Evolutionary conservation across 2,888 invertebrate species (phyloP), one percentile per base, ranked within the genome.

Genomic region (Caenorhabditis doughertyi): DNA sequence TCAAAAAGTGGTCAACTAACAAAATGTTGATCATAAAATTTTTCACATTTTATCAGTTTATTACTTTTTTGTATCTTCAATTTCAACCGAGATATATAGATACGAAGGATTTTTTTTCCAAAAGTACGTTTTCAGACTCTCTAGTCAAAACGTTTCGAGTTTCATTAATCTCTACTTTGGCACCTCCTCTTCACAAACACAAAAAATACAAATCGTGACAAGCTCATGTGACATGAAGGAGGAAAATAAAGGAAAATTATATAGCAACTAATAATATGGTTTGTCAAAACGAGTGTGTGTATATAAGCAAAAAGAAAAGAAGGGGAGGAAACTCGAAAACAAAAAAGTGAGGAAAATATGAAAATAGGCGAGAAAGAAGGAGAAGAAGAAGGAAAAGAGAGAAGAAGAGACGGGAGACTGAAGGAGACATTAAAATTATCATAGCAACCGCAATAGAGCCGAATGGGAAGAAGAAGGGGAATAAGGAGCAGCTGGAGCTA

Each of bases 351-450:
- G 35, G 23, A 39, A 35, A 32, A 56, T 56, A n/a, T 7, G 23
- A 51, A 51, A 51, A 51, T n/a, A 9, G 8, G 35, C 8, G n/a
- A n/a, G n/a, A n/a, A n/a, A n/a, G 56, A 21, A 21, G 9, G 3
- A 9, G 5, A 0, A 56, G 27, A 44, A 23, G 9, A 7, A 2
- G 42, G 29, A 18, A 27, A n/a, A 13, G 16, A 8, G 47, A 47
- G 47, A 44, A 64, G 8, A n/a, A 49, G 44, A 64, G 64, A 64
- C 39, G n/a, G 5, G 35, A 65, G 51, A 32, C 16, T 23, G 39
- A 35, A 16, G 32, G 47, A 65, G 65, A 65, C 65, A 65, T 65
- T 65, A 47, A 49, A 65, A 35, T 65, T 65, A 65, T 65, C 65
- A 51, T 65, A 21, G 65, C 65, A 65, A 65, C 65, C 60, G 51